Evolutionary conservation across 1,140 invertebrate species (phyloP).

Genomic region (Papilio machaon): DNA sequence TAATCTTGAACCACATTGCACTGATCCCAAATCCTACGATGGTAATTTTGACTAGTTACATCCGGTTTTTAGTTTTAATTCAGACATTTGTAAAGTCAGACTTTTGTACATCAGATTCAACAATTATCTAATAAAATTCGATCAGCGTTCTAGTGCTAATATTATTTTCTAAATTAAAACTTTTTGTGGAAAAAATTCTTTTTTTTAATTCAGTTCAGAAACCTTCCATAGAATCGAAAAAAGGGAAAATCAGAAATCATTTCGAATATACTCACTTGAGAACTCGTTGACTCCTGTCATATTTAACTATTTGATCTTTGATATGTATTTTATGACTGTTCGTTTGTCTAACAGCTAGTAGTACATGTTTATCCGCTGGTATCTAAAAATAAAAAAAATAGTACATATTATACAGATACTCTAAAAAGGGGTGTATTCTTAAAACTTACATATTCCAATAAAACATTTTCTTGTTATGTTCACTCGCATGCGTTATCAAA

Average conservation of each 20-base stretch:
- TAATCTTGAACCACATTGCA: conserved; percentile 92
- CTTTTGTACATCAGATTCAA: not conserved
- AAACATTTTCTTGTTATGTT: not conserved
- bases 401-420: not conserved
- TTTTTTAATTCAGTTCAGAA: not conserved
- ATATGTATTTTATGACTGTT: conserved; percentile 91
- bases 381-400: conserved; percentile 77
- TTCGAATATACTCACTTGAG: conserved; percentile 84
- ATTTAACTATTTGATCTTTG: conserved; percentile 89
- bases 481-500: conserved; percentile 9
- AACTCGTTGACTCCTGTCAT: conserved; percentile 88
- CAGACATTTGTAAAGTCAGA: not conserved
- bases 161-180: too few species aligned
- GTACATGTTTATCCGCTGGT: conserved; percentile 87
- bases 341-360: conserved; percentile 88
- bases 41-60: conserved; percentile 35
- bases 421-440: not conserved
- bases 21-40: conserved; percentile 89
- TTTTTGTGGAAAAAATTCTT: too few species aligned
- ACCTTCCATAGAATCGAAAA: conserved; percentile 16
- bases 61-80: not conserved
- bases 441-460: not conserved
- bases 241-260: not conserved
- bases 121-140: too few species aligned
- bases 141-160: too few species aligned